These are phyloP conservation scores for Planiliza haematocheilus DNA, from an alignment of 2,113 vertebrate species.

Conservation along the genomic window DNA sequence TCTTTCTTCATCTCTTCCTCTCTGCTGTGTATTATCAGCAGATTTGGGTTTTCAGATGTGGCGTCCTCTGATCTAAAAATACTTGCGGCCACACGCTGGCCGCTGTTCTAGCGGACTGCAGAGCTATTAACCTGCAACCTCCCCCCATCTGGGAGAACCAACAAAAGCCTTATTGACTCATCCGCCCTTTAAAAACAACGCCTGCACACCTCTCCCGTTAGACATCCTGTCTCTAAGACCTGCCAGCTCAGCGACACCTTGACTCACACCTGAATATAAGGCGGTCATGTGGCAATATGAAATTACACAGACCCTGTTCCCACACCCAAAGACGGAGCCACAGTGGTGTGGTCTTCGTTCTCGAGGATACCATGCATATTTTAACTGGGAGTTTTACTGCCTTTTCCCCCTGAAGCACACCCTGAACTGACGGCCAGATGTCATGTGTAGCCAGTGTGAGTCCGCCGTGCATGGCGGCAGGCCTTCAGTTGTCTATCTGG, in stretches of 20 bases:
- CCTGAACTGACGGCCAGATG: conserved; percentile 76
- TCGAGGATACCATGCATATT: conserved; percentile 73
- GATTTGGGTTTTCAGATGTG: background rate
- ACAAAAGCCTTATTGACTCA: conserved; percentile 44
- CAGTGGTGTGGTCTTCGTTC: conserved; percentile 24
- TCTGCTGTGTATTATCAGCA: conserved; percentile 4
- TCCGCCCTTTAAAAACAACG: conserved; percentile 31
- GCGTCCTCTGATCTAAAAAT: conserved; percentile 17
- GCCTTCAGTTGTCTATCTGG: conserved; percentile 31
- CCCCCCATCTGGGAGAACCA: background rate
- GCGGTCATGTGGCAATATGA: conserved; percentile 16
- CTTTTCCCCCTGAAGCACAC: conserved; percentile 64
- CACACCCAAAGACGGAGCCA: conserved; percentile 11
- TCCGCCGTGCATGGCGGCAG: conserved; percentile 30
- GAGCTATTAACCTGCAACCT: background rate
- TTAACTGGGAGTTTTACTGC: conserved; percentile 75
- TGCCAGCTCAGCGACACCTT: conserved; percentile 41
- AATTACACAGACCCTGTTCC: background rate
- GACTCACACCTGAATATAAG: conserved; percentile 67
- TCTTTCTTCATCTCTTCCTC: conserved; percentile 12
- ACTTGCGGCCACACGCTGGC: conserved; percentile 26
- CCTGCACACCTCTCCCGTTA: conserved; percentile 34
- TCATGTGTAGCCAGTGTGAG: conserved; percentile 28
- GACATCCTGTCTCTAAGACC: conserved; percentile 47
- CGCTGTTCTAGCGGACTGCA: background rate